Conservation (phyloP, 2,888 invertebrate species). For the Synanthedon formicaeformis region DNA sequence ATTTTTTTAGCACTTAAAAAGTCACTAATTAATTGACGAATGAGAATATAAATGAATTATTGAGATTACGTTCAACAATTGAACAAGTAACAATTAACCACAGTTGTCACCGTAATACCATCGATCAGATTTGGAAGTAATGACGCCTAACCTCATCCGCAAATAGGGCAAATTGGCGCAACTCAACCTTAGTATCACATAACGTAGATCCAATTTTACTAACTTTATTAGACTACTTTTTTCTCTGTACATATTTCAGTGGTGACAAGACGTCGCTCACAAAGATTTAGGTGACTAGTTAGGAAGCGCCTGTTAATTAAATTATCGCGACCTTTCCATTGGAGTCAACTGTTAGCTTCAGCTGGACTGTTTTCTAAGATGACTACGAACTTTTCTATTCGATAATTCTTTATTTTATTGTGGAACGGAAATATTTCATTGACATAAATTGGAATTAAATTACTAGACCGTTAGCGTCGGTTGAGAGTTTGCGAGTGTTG, state of each 20-base stretch:
- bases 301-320: conserved; percentile 40
- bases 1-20: no score
- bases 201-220: background rate
- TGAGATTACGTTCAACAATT: background rate
- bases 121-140: background rate
- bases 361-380: background rate
- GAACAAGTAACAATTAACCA: background rate
- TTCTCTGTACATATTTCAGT: no score
- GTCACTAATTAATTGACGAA: no score
- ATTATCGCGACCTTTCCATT: conserved; percentile 59
- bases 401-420: conserved; percentile 16
- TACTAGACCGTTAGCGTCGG: conserved; percentile 16
- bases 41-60: background rate
- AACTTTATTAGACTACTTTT: no score
- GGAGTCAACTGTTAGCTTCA: conserved; percentile 39
- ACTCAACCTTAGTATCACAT: conserved; percentile 9
- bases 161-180: conserved; percentile 5
- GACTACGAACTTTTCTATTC: background rate
- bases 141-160: conserved; percentile 4
- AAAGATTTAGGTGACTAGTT: conserved; percentile 12
- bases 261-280: background rate
- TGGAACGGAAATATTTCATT: conserved; percentile 25
- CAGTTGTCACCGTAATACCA: background rate
- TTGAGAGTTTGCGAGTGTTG: conserved; percentile 3
- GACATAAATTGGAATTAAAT: conserved; percentile 4